Conservation (phyloP, 2,797 vertebrate species). For the Buceros bicornis region DNA sequence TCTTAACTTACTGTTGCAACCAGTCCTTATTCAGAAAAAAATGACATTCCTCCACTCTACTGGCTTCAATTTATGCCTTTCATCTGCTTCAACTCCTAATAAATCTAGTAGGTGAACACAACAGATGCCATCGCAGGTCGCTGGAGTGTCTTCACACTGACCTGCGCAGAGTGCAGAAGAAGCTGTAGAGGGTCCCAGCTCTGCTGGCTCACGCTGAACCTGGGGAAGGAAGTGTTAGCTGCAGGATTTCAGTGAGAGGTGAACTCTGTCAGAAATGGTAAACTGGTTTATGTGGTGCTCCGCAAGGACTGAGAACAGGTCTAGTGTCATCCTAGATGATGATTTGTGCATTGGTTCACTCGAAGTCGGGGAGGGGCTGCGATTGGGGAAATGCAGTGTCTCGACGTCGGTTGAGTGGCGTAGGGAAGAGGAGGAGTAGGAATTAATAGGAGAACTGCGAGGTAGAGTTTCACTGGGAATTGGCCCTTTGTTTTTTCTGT, state of each 20-base stretch:
- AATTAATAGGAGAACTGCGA: not conserved
- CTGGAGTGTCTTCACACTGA: not conserved
- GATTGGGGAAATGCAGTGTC: not conserved
- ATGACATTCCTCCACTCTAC: accelerated
- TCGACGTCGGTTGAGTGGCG: not conserved
- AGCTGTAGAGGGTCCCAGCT: not conserved
- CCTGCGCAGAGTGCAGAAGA: not conserved
- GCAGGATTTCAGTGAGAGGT: not conserved
- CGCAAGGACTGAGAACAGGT: not conserved
- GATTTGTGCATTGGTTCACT: not conserved
- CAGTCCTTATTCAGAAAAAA: not conserved
- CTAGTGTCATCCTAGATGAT: not conserved
- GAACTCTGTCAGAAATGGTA: not conserved
- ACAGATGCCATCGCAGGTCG: not conserved
- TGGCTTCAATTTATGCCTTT: not conserved
- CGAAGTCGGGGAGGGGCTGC: not conserved
- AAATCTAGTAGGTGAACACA: not conserved
- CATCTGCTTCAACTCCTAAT: not conserved
- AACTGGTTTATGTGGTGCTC: not conserved
- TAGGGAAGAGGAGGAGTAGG: not conserved
- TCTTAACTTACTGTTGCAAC: not conserved
- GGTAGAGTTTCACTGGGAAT: not conserved
- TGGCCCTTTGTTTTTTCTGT: not conserved
- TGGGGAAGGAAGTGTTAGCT: not conserved
- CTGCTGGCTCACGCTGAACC: accelerated